Conservation (phyloP, 2,888 invertebrate genomes). For the Thumatha senex region DNA sequence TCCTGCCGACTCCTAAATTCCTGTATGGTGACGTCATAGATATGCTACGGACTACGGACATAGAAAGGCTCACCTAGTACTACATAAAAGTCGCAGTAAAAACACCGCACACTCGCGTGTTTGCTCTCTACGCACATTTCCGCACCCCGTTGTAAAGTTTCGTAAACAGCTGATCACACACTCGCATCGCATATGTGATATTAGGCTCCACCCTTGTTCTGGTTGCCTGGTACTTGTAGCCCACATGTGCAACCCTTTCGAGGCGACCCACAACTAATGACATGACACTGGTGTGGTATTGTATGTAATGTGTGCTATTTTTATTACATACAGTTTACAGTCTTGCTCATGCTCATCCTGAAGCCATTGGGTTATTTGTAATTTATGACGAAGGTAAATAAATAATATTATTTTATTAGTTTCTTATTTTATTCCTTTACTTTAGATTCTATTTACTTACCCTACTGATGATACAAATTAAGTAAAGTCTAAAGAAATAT, state of each 20-base stretch:
- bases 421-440: too few relatives aligned
- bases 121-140: constrained; percentile 24
- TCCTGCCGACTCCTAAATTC: too few relatives aligned
- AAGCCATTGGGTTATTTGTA: too few relatives aligned
- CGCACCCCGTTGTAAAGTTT: constrained; percentile 33
- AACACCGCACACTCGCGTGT: constrained; percentile 14
- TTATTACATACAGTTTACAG: too few relatives aligned
- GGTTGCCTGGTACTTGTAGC: constrained; percentile 75
- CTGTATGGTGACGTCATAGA: constrained; percentile 31
- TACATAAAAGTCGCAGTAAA: background rate
- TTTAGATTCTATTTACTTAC: too few relatives aligned
- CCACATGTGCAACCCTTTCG: constrained; percentile 82
- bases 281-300: constrained; percentile 2
- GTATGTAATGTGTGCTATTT: background rate
- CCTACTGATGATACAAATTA: too few relatives aligned
- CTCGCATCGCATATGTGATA: constrained; percentile 62
- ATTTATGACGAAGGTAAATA: too few relatives aligned
- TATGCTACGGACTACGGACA: constrained; percentile 9
- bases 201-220: constrained; percentile 51
- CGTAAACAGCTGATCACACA: constrained; percentile 43
- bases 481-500: too few relatives aligned
- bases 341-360: too few relatives aligned
- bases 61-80: constrained; percentile 3
- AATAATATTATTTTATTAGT: too few relatives aligned
- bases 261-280: constrained; percentile 52